Evolutionary conservation across 2,113 vertebrate genomes (phyloP), one percentile per base, ranked within the genome.

Genomic region (Tor tambroides): DNA sequence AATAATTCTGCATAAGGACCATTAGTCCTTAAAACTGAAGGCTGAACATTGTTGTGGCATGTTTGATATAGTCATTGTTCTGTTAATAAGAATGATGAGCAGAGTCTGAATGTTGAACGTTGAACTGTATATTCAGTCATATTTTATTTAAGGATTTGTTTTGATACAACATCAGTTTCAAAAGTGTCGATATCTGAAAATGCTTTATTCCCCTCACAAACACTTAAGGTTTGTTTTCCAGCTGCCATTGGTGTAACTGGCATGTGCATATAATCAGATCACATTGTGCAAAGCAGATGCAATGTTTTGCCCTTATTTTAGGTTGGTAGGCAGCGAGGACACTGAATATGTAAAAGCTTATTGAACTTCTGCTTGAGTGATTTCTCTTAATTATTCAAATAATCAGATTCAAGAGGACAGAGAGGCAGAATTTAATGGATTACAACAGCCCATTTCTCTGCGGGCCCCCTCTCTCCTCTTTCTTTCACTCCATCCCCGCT

Each of bases 371-470:
- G 85, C 91, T 91, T 90, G 83, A 91, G 87, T 87, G 90, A 92
- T 93, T 94, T 91, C 92, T 93, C 92, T 94, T 93, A 93, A 95
- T 95, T 92, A 92, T 93, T 90, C 87, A 83, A 92, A 91, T 93
- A 94, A 95, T 94, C 91, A 91, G 91, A 94, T 94, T 91, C 89
- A 87, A 89, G 88, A 89, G 88, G 88, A 90, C 88, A 84, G 87
- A 89, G 86, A 90, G 84, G 90, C 91, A 90, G 84, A 87, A 41
- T 86, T 92, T 92, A 94, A 93, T 93, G 92, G 91, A 95, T 94
- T 94, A 94, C 81, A 87, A 85, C 75, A 67, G 71, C 87, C 71
- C 78, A 84, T 86, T 86, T 61, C 86, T 88, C 71, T 59, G 75
- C 46, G 5, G 67, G 38, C 51, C 12, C 17, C 14, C 30, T 46